Percentiles rank a stretch among this genome's conserved stretches.
Evolutionary conservation across 2,888 invertebrate genomes (phyloP).

Genomic region (Plutella xylostella): DNA sequence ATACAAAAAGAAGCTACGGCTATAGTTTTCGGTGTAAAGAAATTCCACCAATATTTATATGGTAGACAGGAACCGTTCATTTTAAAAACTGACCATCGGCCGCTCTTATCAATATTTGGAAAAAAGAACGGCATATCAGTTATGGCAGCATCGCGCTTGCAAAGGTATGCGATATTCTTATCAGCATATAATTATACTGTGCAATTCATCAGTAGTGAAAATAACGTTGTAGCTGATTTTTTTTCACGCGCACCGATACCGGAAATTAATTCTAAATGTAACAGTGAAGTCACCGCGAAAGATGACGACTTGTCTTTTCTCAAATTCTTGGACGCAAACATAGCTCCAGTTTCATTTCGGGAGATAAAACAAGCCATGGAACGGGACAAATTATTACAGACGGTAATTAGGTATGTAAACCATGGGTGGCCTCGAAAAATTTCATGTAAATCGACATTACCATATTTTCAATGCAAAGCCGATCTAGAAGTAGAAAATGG

Average conservation of each 20-base stretch:
- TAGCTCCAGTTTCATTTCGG: background rate
- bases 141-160: too few relatives aligned
- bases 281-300: background rate
- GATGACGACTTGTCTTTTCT: background rate
- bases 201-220: background rate
- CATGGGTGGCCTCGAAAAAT: conserved; percentile 2
- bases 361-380: background rate
- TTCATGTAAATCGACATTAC: background rate
- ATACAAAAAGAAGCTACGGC: too few relatives aligned
- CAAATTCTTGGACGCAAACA: background rate
- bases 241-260: background rate
- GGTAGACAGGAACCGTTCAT: too few relatives aligned
- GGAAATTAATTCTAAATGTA: background rate
- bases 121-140: too few relatives aligned
- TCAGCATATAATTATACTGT: background rate
- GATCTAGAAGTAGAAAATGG: background rate
- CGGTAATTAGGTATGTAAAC: background rate
- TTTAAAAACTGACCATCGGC: too few relatives aligned
- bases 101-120: too few relatives aligned
- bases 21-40: too few relatives aligned
- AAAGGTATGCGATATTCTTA: too few relatives aligned
- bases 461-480: background rate
- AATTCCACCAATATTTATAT: too few relatives aligned
- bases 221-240: background rate
- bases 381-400: background rate